Evolutionary conservation across 2,797 vertebrate genomes (phyloP), one percentile per base, ranked within the genome.

Genomic region (Silurus aristotelis): DNA sequence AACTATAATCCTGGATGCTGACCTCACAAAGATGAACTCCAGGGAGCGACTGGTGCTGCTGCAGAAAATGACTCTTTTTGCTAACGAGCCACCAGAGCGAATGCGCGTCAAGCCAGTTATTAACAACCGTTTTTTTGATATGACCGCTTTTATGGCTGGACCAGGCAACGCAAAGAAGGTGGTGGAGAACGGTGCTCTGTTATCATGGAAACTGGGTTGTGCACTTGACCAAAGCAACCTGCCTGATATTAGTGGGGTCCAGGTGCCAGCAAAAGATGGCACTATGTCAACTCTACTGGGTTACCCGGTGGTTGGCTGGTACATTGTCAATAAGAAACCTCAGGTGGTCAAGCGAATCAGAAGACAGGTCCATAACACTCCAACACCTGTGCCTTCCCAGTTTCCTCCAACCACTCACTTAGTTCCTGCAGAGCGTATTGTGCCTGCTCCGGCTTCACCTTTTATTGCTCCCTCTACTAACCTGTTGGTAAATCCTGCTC

Each of bases 91-190:
- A 20, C 94, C 96, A 38, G 95, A 94, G 89, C 93, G 94, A 86
- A 98, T 99, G 98, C 97, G 96, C 91, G 91, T 98, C 66, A 96
- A 98, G 83, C 97, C 98, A 0, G 98, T 99, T 90, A 96, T 99
- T 89, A 98, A 99, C 93, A 99, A 99, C 89, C 93, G 96, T 89
- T 95, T 99, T 56, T 99, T 99, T 52, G 98, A 99, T 88, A 99
- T 99, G 98, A 98, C 98, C 0, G 98, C 98, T 0, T 99, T 99
- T 89, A 98, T 99, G 98, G 98, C 98, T 2, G 98, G 98, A 27
- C 98, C 98, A 0, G 98, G 98, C 31, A 99, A 99, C 27, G 98
- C 98, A 63, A 99, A 99, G 87, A 99, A 99, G 90, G 98, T 99
- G 89, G 97, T 99, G 82, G 98, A 99, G 91, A 99, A 98, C 0